phyloP scores from a whole-genome alignment of 2,113 vertebrate genomes.

The Leptobrachium leishanense region DNA sequence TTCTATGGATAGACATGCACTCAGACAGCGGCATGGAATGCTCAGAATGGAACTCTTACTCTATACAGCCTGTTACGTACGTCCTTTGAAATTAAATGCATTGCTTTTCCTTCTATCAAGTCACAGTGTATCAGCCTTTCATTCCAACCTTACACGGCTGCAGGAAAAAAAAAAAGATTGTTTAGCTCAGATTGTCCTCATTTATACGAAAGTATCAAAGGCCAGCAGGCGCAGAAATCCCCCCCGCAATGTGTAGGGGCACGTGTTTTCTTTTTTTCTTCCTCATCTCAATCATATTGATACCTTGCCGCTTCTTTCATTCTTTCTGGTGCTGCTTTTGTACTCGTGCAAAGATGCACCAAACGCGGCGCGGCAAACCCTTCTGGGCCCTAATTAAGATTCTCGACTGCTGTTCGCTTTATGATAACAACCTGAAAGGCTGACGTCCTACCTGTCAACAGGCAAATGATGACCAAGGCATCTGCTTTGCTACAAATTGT shows the following conservation, averaged over 20 bases:
- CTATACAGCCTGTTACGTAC: conserved; percentile 9
- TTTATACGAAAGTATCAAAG: conserved; percentile 34
- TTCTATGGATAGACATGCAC: background rate
- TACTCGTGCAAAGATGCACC: conserved; percentile 59
- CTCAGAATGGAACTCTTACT: background rate
- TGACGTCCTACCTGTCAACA: conserved; percentile 92
- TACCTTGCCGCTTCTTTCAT: conserved; percentile 39
- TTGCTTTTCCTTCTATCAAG: conserved; percentile 24
- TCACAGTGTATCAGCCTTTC: conserved; percentile 11
- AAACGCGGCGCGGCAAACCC: conserved; percentile 68
- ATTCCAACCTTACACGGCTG: background rate
- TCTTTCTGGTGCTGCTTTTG: conserved; percentile 57
- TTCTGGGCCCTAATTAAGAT: conserved; percentile 94
- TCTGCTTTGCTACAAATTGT: conserved; percentile 85
- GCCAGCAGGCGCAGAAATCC: background rate
- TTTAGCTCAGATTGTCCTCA: background rate
- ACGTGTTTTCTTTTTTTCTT: background rate
- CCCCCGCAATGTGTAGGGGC: background rate
- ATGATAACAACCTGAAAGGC: conserved; percentile 81
- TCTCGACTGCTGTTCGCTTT: conserved; percentile 88
- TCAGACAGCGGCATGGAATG: background rate
- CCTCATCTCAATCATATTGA: conserved; percentile 46
- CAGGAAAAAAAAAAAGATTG: conserved; percentile 33
- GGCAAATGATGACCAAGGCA: conserved; percentile 84
- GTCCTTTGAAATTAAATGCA: conserved; percentile 15